Percentiles rank a stretch among this genome's conserved stretches.
These are phyloP conservation scores for Candoia aspera DNA, from an alignment of 2,113 vertebrate species.

Conservation along the genomic window DNA sequence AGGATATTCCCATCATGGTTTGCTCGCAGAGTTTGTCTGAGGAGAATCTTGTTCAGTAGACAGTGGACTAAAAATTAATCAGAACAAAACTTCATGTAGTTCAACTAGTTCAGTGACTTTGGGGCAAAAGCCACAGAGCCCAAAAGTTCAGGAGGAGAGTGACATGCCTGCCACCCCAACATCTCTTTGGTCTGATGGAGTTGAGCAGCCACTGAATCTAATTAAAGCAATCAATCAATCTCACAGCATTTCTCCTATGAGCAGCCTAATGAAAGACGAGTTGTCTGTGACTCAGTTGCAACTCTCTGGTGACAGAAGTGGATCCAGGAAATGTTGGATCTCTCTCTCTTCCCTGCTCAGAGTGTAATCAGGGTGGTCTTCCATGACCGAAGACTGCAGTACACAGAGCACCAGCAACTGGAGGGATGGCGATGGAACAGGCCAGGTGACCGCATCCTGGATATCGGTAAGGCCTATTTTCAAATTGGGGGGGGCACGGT, in stretches of 20 bases:
- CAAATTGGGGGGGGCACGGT: too few species aligned
- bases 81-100: not conserved
- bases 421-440: conserved; percentile 60
- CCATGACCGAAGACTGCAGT: conserved; percentile 48
- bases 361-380: conserved; percentile 54
- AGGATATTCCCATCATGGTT: not conserved
- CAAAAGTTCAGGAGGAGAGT: not conserved
- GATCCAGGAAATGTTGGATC: not conserved
- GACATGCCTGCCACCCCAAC: not conserved
- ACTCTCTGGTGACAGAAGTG: not conserved
- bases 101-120: not conserved
- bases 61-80: not conserved
- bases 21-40: not conserved
- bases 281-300: not conserved
- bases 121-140: not conserved
- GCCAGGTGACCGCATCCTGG: conserved; percentile 61
- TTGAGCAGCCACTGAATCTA: not conserved
- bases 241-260: not conserved
- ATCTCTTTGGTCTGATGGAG: not conserved
- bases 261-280: not conserved
- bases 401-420: conserved; percentile 67
- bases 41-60: not conserved
- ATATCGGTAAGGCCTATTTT: conserved; percentile 49
- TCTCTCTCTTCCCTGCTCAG: conserved; percentile 2
- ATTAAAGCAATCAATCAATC: not conserved